phyloP scores from a whole-genome alignment of 1,140 invertebrate genomes.

The Micrasema minimum region DNA sequence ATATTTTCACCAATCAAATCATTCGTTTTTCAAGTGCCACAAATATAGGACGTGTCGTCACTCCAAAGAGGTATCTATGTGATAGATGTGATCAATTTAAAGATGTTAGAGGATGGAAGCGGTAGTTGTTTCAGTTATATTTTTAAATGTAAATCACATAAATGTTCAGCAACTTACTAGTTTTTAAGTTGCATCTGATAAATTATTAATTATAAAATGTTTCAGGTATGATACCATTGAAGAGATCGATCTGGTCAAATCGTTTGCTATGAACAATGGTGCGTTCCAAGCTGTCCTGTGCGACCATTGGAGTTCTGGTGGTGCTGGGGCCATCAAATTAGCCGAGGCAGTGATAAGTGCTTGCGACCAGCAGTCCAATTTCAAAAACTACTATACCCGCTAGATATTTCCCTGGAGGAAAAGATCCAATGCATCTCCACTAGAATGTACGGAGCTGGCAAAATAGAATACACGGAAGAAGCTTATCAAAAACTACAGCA shows the following conservation, averaged over 20 bases:
- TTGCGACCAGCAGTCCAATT: constrained; percentile 71
- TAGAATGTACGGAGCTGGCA: constrained; percentile 96
- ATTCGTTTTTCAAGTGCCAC: too few relatives aligned
- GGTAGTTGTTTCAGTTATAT: too few relatives aligned
- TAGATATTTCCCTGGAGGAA: constrained; percentile 79
- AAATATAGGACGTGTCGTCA: too few relatives aligned
- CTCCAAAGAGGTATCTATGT: too few relatives aligned
- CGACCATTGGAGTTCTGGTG: constrained; percentile 92
- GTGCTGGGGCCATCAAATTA: constrained; percentile 85
- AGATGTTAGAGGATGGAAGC: too few relatives aligned
- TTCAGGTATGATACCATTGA: constrained; percentile 84
- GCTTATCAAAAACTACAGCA: constrained; percentile 75
- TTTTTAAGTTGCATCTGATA: constrained; percentile 68
- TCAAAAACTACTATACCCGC: constrained; percentile 87
- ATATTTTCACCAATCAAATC: too few relatives aligned
- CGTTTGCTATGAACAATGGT: constrained; percentile 78
- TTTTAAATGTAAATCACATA: too few relatives aligned
- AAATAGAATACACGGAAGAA: constrained; percentile 80
- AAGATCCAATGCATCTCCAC: constrained; percentile 93
- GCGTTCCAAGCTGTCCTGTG: constrained; percentile 90
- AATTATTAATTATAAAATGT: neutral
- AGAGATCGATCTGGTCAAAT: constrained; percentile 85
- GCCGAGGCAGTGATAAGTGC: constrained; percentile 89
- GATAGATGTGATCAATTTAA: too few relatives aligned
- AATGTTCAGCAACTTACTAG: too few relatives aligned